Conservation (phyloP, 1,140 invertebrate genomes). For the Drosophila cardini region DNA sequence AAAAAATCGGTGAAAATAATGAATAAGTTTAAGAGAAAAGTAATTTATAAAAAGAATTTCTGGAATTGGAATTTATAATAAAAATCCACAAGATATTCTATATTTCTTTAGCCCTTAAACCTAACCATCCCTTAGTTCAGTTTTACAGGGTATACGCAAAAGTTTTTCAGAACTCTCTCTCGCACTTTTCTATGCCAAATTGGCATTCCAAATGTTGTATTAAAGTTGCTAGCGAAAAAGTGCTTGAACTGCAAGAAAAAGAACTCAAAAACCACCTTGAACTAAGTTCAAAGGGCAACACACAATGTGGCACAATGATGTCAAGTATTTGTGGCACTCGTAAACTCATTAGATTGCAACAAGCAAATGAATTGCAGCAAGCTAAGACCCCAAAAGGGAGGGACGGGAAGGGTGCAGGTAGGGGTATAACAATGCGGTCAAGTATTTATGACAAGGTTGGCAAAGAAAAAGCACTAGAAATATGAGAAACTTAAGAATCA, state of each 20-base stretch:
- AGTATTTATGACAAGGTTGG: slow-evolving; percentile 80
- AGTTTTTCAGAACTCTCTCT: background rate
- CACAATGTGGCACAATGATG: slow-evolving; percentile 17
- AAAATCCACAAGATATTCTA: background rate
- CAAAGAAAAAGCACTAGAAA: background rate
- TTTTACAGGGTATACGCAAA: background rate
- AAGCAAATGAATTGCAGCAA: slow-evolving; percentile 58
- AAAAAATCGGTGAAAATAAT: background rate
- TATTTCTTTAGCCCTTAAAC: background rate
- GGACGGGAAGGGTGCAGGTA: background rate
- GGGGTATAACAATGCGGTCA: slow-evolving; percentile 69
- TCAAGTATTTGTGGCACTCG: slow-evolving; percentile 42
- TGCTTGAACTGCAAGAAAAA: background rate
- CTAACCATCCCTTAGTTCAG: background rate
- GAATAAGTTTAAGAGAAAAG: too few relatives aligned
- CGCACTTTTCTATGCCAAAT: background rate
- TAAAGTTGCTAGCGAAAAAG: slow-evolving; percentile 18
- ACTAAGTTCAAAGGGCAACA: slow-evolving; percentile 39
- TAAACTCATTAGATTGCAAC: slow-evolving; percentile 70
- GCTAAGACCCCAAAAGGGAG: slow-evolving; percentile 45
- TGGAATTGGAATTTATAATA: background rate
- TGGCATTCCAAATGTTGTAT: slow-evolving; percentile 28
- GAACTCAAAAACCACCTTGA: slow-evolving; percentile 26
- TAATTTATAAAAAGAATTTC: too few relatives aligned
- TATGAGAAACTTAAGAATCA: slow-evolving; percentile 19